Base-by-base conservation (phyloP, 1,140 invertebrate genomes). In the Plodia interpunctella region DNA sequence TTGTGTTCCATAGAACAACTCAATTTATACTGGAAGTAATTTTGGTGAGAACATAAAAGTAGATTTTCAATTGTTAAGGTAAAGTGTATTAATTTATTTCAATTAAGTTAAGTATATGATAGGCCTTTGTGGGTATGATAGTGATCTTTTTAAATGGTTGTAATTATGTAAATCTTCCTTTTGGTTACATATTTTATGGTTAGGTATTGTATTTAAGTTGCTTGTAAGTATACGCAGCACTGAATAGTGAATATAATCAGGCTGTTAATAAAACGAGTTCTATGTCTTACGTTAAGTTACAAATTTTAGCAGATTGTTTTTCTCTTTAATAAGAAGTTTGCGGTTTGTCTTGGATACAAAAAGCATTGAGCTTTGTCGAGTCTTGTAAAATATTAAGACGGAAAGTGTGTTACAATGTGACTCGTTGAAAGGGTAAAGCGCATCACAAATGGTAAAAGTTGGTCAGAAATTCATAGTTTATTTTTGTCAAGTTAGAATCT, bases 1-100 rank as follows among this genome's bases (percentile, higher is more conserved):
- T 30, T 18, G 20, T 5, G 56, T 17, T 28, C 11, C n/a, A 30
- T 49, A 21, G 44, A 49, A 49, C 57, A 18, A 28, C 28, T 59
- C 49, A 52, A 32, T 59, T 59, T 51, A 51, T 21, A 59, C 51
- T 17, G 57, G 52, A 59, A 59, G 57, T 59, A 59, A 59, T 59
- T 59, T 59, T 49, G 32, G 57, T 28, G 57, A 59, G 51, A 59
- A 49, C 57, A 59, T 59, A 59, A 59, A 49, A 51, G 57, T 59
- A 32, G 51, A 17, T 49, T 49, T 35, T 49, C 57, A 59, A 59
- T 59, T 59, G 49, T 11, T 8, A 4, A 28, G 56, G 55, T 15
- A 32, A 52, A 49, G 57, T 32, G 30, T 59, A 51, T 59, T 59
- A 32, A 52, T 52, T 51, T 59, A 28, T 5, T 28, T 28, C 3